Conservation (phyloP, 1,140 invertebrate species). For the Paraescarpia echinospica region DNA sequence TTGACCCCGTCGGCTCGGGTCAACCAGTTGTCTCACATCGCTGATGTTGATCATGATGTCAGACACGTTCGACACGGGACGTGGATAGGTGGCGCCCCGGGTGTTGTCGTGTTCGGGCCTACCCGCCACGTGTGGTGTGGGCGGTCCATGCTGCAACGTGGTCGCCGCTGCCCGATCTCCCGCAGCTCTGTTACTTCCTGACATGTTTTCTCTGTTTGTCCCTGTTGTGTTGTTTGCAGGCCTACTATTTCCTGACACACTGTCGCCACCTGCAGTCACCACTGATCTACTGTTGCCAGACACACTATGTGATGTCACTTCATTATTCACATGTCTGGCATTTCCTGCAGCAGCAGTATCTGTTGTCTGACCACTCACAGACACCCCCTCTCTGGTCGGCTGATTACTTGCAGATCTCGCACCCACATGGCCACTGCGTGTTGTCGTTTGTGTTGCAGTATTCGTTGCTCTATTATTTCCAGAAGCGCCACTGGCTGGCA, state of each 20-base stretch:
- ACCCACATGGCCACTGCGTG: not conserved
- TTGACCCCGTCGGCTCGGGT: not conserved
- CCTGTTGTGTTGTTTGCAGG: not conserved
- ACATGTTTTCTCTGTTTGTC: not conserved
- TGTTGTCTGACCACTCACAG: not conserved
- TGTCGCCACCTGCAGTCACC: not conserved
- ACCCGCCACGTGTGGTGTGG: not conserved
- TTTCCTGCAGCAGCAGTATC: not conserved
- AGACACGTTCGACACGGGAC: not conserved
- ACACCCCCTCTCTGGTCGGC: not conserved
- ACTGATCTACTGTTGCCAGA: not conserved
- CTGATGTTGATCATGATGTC: slow-evolving; percentile 5
- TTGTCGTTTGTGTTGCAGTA: not conserved
- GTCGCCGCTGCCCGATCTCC: not conserved
- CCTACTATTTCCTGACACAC: not conserved
- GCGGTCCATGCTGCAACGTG: not conserved
- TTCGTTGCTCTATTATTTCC: not conserved
- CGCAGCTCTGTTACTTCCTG: not conserved
- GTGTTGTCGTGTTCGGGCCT: not conserved
- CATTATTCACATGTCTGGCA: not conserved
- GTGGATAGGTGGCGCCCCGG: not conserved
- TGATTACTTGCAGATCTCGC: not conserved
- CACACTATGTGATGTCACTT: not conserved
- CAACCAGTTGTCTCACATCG: not conserved
- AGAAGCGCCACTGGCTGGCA: not conserved